Percentiles rank a stretch among this genome's conserved stretches.
phyloP scores from a whole-genome alignment of 1,140 invertebrate species.

The Paramacrobiotus metropolitanus region DNA sequence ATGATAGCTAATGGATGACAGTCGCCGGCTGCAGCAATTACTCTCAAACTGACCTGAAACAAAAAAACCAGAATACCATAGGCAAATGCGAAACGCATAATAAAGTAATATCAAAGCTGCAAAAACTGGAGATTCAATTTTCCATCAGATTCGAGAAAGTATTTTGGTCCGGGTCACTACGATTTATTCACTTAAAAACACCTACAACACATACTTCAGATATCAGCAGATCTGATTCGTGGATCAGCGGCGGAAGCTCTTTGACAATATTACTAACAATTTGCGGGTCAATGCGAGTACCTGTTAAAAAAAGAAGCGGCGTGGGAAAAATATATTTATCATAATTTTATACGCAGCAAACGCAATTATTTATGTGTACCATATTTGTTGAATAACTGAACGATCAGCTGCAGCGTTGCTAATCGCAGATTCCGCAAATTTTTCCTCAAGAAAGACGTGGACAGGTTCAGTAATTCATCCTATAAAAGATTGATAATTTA shows the following conservation, averaged over 20 bases:
- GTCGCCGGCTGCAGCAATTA: too few species aligned
- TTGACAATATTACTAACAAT: slow-evolving; percentile 49
- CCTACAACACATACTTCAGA: slow-evolving; percentile 41
- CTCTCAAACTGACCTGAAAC: too few species aligned
- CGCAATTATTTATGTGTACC: slow-evolving; percentile 30
- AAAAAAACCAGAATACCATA: not conserved
- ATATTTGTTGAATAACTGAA: slow-evolving; percentile 68
- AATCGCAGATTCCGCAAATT: slow-evolving; percentile 87
- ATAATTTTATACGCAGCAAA: too few species aligned
- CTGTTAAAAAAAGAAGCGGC: slow-evolving; percentile 15
- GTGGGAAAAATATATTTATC: too few species aligned
- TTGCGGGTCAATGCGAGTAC: slow-evolving; percentile 34
- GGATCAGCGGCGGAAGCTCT: slow-evolving; percentile 66
- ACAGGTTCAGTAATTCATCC: slow-evolving; percentile 62
- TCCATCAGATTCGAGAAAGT: too few species aligned
- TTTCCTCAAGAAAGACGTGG: slow-evolving; percentile 81
- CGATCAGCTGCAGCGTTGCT: slow-evolving; percentile 62
- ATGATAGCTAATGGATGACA: too few species aligned
- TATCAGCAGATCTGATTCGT: slow-evolving; percentile 80
- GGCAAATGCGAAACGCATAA: too few species aligned
- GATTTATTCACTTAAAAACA: not conserved
- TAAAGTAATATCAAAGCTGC: too few species aligned
- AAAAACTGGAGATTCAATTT: too few species aligned
- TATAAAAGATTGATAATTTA: too few species aligned
- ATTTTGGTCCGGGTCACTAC: too few species aligned